Evolutionary conservation across 2,888 invertebrate species (phyloP).

Genomic region (Drosophila nr. perissopoda): DNA sequence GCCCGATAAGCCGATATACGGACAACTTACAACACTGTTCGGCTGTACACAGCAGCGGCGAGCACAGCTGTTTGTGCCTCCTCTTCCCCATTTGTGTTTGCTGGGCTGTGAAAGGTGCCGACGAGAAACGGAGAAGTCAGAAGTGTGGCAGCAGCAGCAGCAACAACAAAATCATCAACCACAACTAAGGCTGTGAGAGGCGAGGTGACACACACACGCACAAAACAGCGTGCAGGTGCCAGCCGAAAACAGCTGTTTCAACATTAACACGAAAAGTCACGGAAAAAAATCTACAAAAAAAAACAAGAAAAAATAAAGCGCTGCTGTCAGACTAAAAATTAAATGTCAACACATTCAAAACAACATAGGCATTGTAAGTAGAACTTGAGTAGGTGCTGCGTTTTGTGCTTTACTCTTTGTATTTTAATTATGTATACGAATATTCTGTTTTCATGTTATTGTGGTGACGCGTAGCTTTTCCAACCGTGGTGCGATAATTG

Average conservation of each 20-base stretch:
- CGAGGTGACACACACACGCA: conserved; percentile 60
- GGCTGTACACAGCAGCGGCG: conserved; percentile 16
- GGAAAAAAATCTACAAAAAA: conserved; percentile 42
- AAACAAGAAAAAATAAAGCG: not conserved
- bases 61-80: conserved; percentile 62
- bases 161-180: conserved; percentile 25
- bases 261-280: conserved; percentile 46
- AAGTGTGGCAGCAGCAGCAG: conserved; percentile 32
- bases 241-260: conserved; percentile 74
- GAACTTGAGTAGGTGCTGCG: conserved; percentile 10
- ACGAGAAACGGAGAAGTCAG: conserved; percentile 35
- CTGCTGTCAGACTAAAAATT: conserved; percentile 38
- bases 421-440: conserved; percentile 49
- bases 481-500: conserved; percentile 49
- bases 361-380: conserved; percentile 50
- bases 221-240: conserved; percentile 51
- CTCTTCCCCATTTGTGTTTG: conserved; percentile 39
- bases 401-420: conserved; percentile 24
- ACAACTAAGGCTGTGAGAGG: conserved; percentile 42
- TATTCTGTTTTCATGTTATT: conserved; percentile 52
- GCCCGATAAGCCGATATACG: conserved; percentile 40
- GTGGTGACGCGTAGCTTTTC: conserved; percentile 50
- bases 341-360: conserved; percentile 44
- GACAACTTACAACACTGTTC: conserved; percentile 60
- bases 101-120: conserved; percentile 48